Base-by-base conservation (phyloP, 2,797 vertebrate genomes). In the Poecilia velifera region DNA sequence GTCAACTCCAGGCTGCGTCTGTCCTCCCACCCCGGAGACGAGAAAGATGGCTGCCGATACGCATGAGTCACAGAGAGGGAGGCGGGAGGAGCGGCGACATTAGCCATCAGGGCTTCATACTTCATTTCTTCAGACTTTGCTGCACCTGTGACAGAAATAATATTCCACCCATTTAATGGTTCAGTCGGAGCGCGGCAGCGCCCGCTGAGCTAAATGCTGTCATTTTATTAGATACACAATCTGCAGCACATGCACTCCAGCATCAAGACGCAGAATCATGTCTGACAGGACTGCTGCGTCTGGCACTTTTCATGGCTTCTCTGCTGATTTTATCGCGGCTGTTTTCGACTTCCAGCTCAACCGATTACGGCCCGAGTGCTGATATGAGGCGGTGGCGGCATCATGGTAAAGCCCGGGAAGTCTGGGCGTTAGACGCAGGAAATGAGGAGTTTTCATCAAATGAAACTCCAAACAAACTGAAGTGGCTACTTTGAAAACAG, bases 21-120 rank as follows among this genome's bases (percentile, higher is more conserved):
- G 41, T 72, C 79, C 74, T 75, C 76, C 76, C 76, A 73, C 62
- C 66, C 59, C 51, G 22, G 47, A 71, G 51, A 87, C 18, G 10
- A 47, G 84, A 81, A 82, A 53, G 28, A 43, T 36, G 41, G 25
- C 12, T 43, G 64, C 20, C 41, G 51, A 72, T 43, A 70, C 72
- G 68, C 76, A 12, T n/a, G 79, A 74, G 22, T 72, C 66, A 39
- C 1, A 76, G 47, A 62, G 2, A 80, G 39, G 49, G 3, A 81
- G 39, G 49, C 79, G 59, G 72, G 55, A 39, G 62, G 20, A 66
- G 45, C n/a, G 43, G 51, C 53, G 62, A 28, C 34, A 45, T 73
- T 41, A 59, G 62, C 25, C 74, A 64, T 66, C 34, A 36, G 41
- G 28, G 13, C 43, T 73, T 41, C 41, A 36, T 71, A 45, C 7